Base-by-base conservation (phyloP, 2,888 invertebrate genomes). In the Sceliomorpha sp. region DNA sequence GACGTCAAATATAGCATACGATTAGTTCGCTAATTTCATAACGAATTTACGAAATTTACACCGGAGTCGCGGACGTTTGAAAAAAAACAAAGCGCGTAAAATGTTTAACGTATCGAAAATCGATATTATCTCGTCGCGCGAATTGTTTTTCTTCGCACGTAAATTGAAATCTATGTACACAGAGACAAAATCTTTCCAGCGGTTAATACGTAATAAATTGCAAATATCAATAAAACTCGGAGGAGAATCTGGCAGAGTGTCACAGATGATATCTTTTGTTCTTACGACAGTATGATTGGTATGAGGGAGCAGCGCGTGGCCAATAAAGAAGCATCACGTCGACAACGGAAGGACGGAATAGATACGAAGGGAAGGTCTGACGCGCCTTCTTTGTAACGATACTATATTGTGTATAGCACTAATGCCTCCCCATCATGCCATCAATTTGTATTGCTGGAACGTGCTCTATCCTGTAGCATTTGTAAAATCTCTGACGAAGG, bases 371-470 rank as follows among this genome's bases (percentile, higher is more conserved):
- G 24, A 42, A 26, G 26, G 26, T 31, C 29, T 44, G 44, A 44
- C 31, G 29, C 44, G n/a, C 9, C 29, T 12, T n/a, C 15, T 44
- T 44, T 44, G 44, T 44, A 13, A 15, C 44, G 44, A 27, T 24
- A 10, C 42, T 27, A n/a, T 13, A 10, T 4, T 14, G 20, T 20
- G 5, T 5, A 15, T 27, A 3, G 44, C 27, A 31, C 12, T 27
- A 44, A 44, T 24, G 24, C 24, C 42, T 42, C 42, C 42, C 42
- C 42, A 13, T 36, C 14, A 13, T 13, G 13, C n/a, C 20, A 20
- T 24, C 39, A 17, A 40, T 13, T 10, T 42, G 60, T 72, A 70
- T 72, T 72, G 67, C 47, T 27, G 63, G 31, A 39, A 56, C 62
- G 51, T 62, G 66, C 44, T 44, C 70, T 56, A 31, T 31, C 53